Evolutionary conservation across 1,140 invertebrate genomes (phyloP), one percentile per base, ranked within the genome.

Genomic region (Drosophila simulans): DNA sequence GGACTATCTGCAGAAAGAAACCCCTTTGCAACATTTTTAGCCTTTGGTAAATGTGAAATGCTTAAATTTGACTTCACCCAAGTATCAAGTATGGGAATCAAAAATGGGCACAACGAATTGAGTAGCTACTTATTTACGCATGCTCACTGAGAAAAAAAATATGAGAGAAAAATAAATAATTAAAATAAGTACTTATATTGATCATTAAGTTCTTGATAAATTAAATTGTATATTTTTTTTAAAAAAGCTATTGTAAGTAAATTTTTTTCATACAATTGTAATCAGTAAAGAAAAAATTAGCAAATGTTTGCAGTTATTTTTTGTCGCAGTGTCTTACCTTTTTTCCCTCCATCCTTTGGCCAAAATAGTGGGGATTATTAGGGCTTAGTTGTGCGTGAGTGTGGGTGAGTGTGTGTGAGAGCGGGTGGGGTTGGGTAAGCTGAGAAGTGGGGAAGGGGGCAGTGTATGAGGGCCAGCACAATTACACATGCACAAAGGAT

Each of bases 401-500:
- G 72, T 43, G 53, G 37, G 37, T 5, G 37, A 39, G 72, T 65
- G 72, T 43, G 53, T 42, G 37, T 5, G 37, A 39, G 37, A 39
- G 10, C 7, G 35, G 3, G 35, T 17, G 10, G 58, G 51, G 27
- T 13, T 10, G 58, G 70, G 58, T 11, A 10, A 12, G n/a, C 31
- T 3, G 43, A 17, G 20, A 34, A n/a, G 43, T 27, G 35, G 34
- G 25, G 25, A 4, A n/a, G 25, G n/a, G 57, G 49, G 45, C 35
- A 11, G 25, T 42, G 46, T 72, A 54, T 59, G 66, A 43, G 65
- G 55, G 74, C 56, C 51, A 63, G 76, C 84, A 80, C 84, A 80
- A 89, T 89, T 89, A 89, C 80, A 84, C 85, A 89, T 83, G 77
- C 84, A 86, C 82, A 89, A 89, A 89, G 85, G 84, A 89, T 89